These are phyloP conservation scores for Beroe forskalii DNA, from an alignment of 37 sponge, comb jelly and placozoan species.

Conservation along the genomic window DNA sequence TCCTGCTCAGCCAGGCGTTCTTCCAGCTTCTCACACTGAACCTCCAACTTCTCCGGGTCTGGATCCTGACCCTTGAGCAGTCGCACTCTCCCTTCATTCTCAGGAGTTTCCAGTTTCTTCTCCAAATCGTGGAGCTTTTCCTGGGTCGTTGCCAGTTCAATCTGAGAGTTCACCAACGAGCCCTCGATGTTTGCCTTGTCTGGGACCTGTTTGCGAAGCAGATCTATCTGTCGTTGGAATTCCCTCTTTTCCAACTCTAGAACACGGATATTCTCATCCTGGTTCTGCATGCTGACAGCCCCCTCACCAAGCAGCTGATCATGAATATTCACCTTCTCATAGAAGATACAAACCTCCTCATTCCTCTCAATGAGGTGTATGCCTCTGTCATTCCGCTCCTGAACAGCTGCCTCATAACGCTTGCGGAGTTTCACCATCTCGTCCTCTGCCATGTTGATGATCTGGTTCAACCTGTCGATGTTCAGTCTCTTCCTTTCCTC, in stretches of 20 bases:
- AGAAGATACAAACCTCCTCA: conserved; percentile 95
- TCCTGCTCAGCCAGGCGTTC: conserved; percentile 77
- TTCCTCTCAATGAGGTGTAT: conserved; percentile 95
- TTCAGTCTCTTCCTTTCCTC: conserved; percentile 72
- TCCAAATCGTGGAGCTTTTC: conserved; percentile 72
- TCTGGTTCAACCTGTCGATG: conserved; percentile 75
- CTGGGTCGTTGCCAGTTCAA: conserved; percentile 70
- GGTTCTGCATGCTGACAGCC: conserved; percentile 73
- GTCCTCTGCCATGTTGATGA: conserved; percentile 78
- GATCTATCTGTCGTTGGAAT: conserved; percentile 73
- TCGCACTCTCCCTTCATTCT: conserved; percentile 70
- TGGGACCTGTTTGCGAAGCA: conserved; percentile 71
- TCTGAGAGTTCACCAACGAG: conserved; percentile 75
- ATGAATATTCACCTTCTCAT: conserved; percentile 89
- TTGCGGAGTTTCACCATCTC: conserved; percentile 78
- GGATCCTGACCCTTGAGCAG: conserved; percentile 74
- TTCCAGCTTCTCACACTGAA: conserved; percentile 74
- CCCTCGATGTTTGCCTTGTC: conserved; percentile 69
- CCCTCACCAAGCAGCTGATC: conserved; percentile 78
- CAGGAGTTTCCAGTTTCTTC: conserved; percentile 75
- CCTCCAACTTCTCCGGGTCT: conserved; percentile 68
- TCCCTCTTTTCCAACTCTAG: conserved; percentile 82
- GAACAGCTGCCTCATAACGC: conserved; percentile 82
- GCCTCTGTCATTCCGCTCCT: conserved; percentile 94
- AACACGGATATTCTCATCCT: conserved; percentile 85